phyloP scores from a whole-genome alignment of 2,888 invertebrate species.

The Disparrhopalites patrizii region DNA sequence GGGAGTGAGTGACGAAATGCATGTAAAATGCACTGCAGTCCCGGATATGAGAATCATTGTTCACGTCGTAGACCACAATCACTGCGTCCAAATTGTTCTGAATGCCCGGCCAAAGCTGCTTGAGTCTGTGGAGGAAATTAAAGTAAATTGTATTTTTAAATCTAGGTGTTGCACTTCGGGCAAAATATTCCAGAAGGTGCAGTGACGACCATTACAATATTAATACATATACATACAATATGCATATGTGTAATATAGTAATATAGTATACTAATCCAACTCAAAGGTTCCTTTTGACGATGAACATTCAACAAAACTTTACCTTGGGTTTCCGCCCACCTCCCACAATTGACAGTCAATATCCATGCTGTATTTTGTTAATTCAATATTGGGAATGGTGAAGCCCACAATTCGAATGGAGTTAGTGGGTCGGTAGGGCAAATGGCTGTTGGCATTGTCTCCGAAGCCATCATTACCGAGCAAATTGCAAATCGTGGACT shows the following conservation, averaged over 20 bases:
- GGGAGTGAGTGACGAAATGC: constrained; percentile 46
- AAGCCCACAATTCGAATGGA: constrained; percentile 46
- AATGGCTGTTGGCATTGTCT: constrained; percentile 31
- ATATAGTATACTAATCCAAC: not conserved
- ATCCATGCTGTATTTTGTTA: constrained; percentile 41
- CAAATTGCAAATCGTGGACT: constrained; percentile 42
- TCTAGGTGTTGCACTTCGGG: too few relatives aligned
- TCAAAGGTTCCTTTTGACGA: not conserved
- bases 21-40: constrained; percentile 44
- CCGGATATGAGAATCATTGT: constrained; percentile 40
- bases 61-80: constrained; percentile 41
- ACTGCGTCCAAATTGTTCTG: constrained; percentile 44
- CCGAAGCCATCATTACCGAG: constrained; percentile 41
- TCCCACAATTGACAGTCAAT: constrained; percentile 46
- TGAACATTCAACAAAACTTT: constrained; percentile 1
- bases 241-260: too few relatives aligned
- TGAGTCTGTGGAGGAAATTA: constrained; percentile 34
- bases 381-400: constrained; percentile 34
- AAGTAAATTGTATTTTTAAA: too few relatives aligned
- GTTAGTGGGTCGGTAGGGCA: constrained; percentile 45
- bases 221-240: too few relatives aligned
- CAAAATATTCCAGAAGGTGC: too few relatives aligned
- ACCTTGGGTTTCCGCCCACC: constrained; percentile 47
- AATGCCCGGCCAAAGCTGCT: constrained; percentile 43
- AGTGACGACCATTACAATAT: too few relatives aligned